These are phyloP conservation scores for Vollenhovia emeryi DNA, from an alignment of 1,140 invertebrate genomes.

Conservation along the genomic window DNA sequence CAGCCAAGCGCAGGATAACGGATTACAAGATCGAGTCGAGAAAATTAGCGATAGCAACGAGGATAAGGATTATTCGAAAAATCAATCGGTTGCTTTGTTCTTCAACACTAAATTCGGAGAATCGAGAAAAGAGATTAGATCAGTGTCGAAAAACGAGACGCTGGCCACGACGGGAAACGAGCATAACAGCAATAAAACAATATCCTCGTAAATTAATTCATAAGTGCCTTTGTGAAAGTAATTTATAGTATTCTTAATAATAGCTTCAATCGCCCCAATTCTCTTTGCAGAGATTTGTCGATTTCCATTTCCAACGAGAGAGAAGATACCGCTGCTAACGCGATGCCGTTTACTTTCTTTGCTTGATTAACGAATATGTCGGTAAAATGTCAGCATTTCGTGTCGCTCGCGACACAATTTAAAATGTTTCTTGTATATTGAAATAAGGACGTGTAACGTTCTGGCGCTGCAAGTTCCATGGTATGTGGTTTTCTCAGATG, in stretches of 20 bases:
- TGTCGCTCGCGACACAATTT: not conserved
- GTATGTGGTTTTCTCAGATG: not conserved
- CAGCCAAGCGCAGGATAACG: constrained; percentile 17
- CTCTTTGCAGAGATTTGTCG: not conserved
- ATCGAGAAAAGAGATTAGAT: constrained; percentile 72
- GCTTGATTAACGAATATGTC: constrained; percentile 11
- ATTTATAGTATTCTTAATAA: constrained; percentile 26
- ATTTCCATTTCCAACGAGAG: constrained; percentile 4
- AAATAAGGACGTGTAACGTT: not conserved
- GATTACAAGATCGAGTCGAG: constrained; percentile 57
- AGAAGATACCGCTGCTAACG: constrained; percentile 44
- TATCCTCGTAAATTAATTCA: constrained; percentile 46
- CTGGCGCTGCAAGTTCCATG: not conserved
- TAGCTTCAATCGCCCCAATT: not conserved
- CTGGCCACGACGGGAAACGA: not conserved
- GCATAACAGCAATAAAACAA: constrained; percentile 12
- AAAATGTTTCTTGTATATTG: constrained; percentile 7
- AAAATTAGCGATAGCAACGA: constrained; percentile 28
- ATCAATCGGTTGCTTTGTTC: constrained; percentile 76
- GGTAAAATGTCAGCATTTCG: not conserved
- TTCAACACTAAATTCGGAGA: constrained; percentile 76
- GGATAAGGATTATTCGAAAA: constrained; percentile 49
- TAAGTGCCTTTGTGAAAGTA: constrained; percentile 43
- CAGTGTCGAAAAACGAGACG: constrained; percentile 65
- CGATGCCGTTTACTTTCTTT: constrained; percentile 29